These are phyloP conservation scores for Dinothrombium tinctorium DNA, from an alignment of 1,140 invertebrate species.

Conservation along the genomic window DNA sequence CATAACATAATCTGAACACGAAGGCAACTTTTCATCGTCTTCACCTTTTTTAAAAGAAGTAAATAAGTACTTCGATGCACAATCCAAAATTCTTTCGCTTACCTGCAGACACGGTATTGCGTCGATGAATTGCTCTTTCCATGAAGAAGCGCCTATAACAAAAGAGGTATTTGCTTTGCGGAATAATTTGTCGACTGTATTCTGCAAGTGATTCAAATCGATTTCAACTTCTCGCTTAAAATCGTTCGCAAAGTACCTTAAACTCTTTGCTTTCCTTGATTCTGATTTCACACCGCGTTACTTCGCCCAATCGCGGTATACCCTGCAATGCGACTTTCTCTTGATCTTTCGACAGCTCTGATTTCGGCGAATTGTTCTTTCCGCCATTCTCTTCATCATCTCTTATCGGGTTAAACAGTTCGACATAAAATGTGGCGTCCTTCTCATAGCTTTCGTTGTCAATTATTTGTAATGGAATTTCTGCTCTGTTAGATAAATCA, in stretches of 20 bases:
- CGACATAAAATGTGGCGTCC: conserved; percentile 73
- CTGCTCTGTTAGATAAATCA: conserved; percentile 50
- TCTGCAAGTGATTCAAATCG: too few relatives aligned
- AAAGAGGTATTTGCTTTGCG: conserved; percentile 83
- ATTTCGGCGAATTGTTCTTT: conserved; percentile 2
- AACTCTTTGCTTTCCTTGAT: conserved; percentile 96
- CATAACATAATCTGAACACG: too few relatives aligned
- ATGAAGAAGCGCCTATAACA: conserved; percentile 80
- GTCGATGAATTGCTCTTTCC: conserved; percentile 94
- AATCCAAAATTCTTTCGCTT: background rate
- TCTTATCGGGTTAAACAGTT: conserved; percentile 60
- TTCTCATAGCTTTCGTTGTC: conserved; percentile 98
- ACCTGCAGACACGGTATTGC: conserved; percentile 84
- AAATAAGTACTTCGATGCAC: too few relatives aligned
- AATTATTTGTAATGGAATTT: conserved; percentile 57
- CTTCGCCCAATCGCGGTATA: conserved; percentile 62
- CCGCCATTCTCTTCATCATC: too few relatives aligned
- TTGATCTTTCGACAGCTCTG: background rate
- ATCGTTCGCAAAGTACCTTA: conserved; percentile 44
- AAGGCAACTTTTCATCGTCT: too few relatives aligned
- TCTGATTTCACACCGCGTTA: conserved; percentile 51
- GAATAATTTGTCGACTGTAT: conserved; percentile 88
- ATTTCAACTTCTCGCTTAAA: too few relatives aligned
- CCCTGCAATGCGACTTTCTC: conserved; percentile 59
- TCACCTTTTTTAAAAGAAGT: too few relatives aligned